A percentile compares a stretch with the other conserved stretches of the same genome.
These are phyloP conservation scores for Syngnathus acus DNA, from an alignment of 2,797 vertebrate species.

Conservation along the genomic window DNA sequence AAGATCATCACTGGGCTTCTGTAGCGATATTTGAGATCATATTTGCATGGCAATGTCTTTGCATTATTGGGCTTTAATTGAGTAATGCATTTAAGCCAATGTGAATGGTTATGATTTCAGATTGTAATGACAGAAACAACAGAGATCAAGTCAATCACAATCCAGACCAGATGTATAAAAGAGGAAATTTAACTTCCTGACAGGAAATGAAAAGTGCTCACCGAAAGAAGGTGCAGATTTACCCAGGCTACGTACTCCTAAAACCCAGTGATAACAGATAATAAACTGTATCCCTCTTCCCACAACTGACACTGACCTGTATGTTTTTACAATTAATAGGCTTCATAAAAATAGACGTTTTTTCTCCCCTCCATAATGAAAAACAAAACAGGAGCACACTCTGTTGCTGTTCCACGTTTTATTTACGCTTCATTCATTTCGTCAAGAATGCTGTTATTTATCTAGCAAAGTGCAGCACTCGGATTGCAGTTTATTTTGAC, in stretches of 20 bases:
- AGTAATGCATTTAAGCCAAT: constrained; percentile 16
- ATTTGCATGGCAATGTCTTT: constrained; percentile 51
- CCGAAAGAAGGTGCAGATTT: constrained; percentile 11
- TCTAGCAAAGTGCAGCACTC: neutral
- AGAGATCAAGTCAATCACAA: constrained; percentile 9
- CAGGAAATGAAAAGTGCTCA: constrained; percentile 24
- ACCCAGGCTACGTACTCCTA: constrained; percentile 13
- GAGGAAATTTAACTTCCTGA: constrained; percentile 26
- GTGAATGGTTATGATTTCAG: constrained; percentile 10
- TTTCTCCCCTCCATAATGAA: constrained; percentile 10
- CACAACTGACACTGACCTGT: constrained; percentile 9
- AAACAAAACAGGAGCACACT: neutral
- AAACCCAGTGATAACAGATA: neutral
- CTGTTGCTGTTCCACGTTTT: neutral
- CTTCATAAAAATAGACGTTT: neutral
- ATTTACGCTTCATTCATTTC: neutral
- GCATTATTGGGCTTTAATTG: constrained; percentile 34
- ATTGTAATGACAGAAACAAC: constrained; percentile 2
- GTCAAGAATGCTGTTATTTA: neutral
- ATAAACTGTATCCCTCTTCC: neutral
- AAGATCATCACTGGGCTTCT: constrained; percentile 29
- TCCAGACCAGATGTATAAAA: constrained; percentile 9
- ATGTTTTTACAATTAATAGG: neutral
- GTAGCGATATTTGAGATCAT: constrained; percentile 36
- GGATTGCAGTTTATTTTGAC: neutral